Evolutionary conservation across 1,140 invertebrate species (phyloP), one percentile per base, ranked within the genome.

Genomic region (Drosophila grimshawi): DNA sequence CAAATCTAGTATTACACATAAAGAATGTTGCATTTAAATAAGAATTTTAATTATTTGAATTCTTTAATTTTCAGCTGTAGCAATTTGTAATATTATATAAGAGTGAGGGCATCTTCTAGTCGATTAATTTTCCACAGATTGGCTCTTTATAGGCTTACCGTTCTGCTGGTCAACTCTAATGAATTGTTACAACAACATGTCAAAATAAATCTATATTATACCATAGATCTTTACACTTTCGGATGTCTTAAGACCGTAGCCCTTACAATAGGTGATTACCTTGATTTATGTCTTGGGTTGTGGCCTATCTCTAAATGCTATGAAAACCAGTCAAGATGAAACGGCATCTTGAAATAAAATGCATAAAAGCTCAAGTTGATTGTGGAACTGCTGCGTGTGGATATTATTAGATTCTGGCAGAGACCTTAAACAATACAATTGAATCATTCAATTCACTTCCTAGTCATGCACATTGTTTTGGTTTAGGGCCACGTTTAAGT

Each of bases 401-500:
- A 37, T 10, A 48, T 37, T 43, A 43, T 70, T 43, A 56, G 19
- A 51, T 10, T 52, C 30, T 30, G 33, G 39, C 27, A 29, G n/a
- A 52, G 29, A 39, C 33, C 43, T 69, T 52, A 11, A 37, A 5
- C 45, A 11, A 57, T 46, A 68, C 55, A 61, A 61, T 73, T 53
- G 39, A 74, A 43, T 63, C 65, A 70, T 66, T 51, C 3, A 59
- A 66, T 46, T 60, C 39, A 60, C 8, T 72, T 72, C 46, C 69
- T 72, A 59, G 62, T 75, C 56, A 74, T 61, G 46, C 35, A 56
- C 37, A 73, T 30, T 33, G 49, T 74, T 64, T 78, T 60, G 65
- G 71, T 62, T 61, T 78, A 75, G 71, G 72, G 35, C 76, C 33
- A 57, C n/a, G 56, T 59, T 51, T 57, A 29, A 66, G 53, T 59